These are phyloP conservation scores for Lateolabrax maculatus DNA, from an alignment of 2,797 vertebrate species.

Conservation along the genomic window DNA sequence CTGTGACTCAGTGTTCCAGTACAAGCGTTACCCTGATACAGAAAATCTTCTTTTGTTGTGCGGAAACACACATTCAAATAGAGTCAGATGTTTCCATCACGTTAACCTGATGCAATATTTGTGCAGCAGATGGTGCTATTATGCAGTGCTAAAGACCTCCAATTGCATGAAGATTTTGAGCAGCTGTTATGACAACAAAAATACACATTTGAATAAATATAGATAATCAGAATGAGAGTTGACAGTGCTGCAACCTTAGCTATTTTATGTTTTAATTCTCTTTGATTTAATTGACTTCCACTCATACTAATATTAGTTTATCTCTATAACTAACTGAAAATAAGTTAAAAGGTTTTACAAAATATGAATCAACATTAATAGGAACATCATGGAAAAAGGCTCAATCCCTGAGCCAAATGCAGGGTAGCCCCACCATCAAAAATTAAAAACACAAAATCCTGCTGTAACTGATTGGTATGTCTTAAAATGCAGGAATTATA, in stretches of 20 bases:
- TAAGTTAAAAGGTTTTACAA: not conserved
- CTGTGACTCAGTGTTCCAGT: not conserved
- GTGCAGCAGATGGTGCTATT: conserved; percentile 59
- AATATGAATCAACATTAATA: not conserved
- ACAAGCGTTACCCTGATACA: not conserved
- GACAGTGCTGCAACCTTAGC: no score
- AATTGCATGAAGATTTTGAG: not conserved
- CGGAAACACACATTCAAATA: not conserved
- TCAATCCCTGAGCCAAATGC: not conserved
- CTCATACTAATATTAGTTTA: not conserved
- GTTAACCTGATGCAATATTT: not conserved
- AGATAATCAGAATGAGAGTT: not conserved
- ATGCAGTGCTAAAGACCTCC: not conserved
- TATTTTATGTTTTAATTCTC: not conserved
- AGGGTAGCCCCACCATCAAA: not conserved
- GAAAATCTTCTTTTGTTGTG: not conserved
- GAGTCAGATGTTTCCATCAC: not conserved
- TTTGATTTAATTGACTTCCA: not conserved
- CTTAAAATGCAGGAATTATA: no score
- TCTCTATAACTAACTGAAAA: not conserved
- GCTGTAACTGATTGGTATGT: not conserved
- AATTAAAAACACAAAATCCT: not conserved
- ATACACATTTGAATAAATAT: not conserved
- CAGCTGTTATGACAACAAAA: not conserved
- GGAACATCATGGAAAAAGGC: not conserved